Evolutionary conservation across 2,888 invertebrate species (phyloP).

Genomic region (Dicranocentrus wangi): DNA sequence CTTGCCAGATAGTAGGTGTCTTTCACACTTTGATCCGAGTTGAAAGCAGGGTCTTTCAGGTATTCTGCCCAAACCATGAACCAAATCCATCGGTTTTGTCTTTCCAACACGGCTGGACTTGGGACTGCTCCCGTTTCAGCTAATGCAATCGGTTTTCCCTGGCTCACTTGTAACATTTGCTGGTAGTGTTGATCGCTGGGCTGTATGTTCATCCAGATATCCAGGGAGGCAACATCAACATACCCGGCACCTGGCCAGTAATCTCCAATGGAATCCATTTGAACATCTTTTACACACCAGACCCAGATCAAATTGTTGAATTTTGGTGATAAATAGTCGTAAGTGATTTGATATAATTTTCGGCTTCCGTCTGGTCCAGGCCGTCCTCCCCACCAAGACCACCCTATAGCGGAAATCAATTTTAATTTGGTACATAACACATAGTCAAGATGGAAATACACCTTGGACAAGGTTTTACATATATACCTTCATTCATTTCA

Average conservation of each 20-base stretch:
- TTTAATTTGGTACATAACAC: neutral
- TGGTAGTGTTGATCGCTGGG: slow-evolving; percentile 62
- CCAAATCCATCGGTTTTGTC: slow-evolving; percentile 65
- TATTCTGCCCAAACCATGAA: slow-evolving; percentile 70
- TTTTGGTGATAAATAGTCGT: slow-evolving; percentile 60
- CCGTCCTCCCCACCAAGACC: slow-evolving; percentile 68
- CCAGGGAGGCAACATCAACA: slow-evolving; percentile 66
- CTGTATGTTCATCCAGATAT: slow-evolving; percentile 61
- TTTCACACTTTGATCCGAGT: slow-evolving; percentile 57
- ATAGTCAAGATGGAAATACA: too few species aligned
- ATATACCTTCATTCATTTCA: slow-evolving; percentile 67
- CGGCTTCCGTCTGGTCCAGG: slow-evolving; percentile 62
- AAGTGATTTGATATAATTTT: slow-evolving; percentile 66
- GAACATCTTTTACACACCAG: slow-evolving; percentile 67
- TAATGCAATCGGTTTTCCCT: slow-evolving; percentile 68
- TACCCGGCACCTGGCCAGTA: slow-evolving; percentile 65
- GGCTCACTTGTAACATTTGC: slow-evolving; percentile 58
- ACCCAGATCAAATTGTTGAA: slow-evolving; percentile 65
- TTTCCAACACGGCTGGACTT: slow-evolving; percentile 53
- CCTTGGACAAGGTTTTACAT: too few species aligned
- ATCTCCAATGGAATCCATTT: slow-evolving; percentile 59
- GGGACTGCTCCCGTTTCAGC: slow-evolving; percentile 66
- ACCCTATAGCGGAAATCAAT: too few species aligned
- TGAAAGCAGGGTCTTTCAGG: slow-evolving; percentile 64
- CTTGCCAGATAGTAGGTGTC: slow-evolving; percentile 60